Evolutionary conservation across 2,113 vertebrate species (phyloP).

Genomic region (Seriola aureovittata): DNA sequence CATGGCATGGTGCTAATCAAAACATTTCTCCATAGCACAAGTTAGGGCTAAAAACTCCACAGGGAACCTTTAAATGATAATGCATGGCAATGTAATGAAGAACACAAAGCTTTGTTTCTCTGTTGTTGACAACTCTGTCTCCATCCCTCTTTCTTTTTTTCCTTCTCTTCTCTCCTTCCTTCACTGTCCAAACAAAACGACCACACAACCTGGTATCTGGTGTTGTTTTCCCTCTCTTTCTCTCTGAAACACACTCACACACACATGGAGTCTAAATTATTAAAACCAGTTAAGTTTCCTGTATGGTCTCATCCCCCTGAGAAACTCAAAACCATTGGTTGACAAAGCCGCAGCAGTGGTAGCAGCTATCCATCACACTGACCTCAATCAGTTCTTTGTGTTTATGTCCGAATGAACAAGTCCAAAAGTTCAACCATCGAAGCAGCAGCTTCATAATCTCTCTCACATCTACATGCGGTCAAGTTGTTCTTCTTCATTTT

Average conservation of each 20-base stretch:
- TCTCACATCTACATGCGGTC: background rate
- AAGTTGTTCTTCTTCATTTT: background rate
- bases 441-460: background rate
- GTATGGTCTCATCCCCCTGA: background rate
- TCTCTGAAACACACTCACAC: conserved; percentile 7
- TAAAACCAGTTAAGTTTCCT: conserved; percentile 24
- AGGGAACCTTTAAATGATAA: background rate
- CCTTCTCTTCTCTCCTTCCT: background rate
- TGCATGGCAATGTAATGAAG: background rate
- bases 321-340: conserved; percentile 37
- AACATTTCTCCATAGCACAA: background rate
- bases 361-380: background rate
- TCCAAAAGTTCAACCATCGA: background rate
- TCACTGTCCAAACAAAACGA: background rate
- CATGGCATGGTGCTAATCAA: background rate
- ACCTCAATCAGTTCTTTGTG: background rate
- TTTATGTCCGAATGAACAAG: background rate
- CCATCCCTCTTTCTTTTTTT: background rate
- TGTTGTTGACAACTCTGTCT: background rate
- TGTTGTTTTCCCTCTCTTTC: conserved; percentile 18
- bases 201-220: background rate
- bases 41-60: background rate
- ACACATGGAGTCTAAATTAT: conserved; percentile 47
- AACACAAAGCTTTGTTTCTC: conserved; percentile 6
- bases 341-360: conserved; percentile 23